Evolutionary conservation across 2,888 invertebrate genomes (phyloP), one percentile per base, ranked within the genome.

Genomic region (Lochmaea capreae): DNA sequence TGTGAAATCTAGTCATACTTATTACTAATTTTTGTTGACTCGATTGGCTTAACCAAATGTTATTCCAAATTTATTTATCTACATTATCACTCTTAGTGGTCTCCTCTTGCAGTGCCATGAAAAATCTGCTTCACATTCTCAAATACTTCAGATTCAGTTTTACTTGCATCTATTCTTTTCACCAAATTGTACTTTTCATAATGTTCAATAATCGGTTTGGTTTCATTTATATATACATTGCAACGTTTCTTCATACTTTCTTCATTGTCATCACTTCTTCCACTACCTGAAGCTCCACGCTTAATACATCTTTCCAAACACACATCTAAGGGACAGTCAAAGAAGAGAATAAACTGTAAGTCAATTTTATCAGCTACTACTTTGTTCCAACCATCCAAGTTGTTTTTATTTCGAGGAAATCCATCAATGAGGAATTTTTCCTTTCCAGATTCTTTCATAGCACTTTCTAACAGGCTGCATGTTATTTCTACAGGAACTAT

Each of bases 401-500:
- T 99, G 86, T 99, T 94, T 86, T 97, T 92, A 87, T 99, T 99
- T 33, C 99, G 91, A 14, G 99, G 99, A 86, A 99, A 99, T 2
- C 99, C 99, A 87, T 99, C 99, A 81, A 99, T 94, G 9, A 99
- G 90, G 87, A 99, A 99, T 72, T 93, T 93, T 63, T 90, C 87
- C 65, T 91, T 90, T 0, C 90, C 91, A 0, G 92, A 92, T 52
- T 89, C 88, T 83, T 91, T 87, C 90, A 93, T 93, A 22, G 96
- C 97, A 82, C 93, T 92, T 85, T 97, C 95, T 46, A 99, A 88
- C n/a, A 99, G 90, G 67, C 94, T 93, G 86, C 99, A 99, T 14
- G 99, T 99, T 79, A 99, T 97, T 88, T 97, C 97, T 0, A 99
- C 99, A 1, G 99, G 99, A 3, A 99, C 99, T 43, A 84, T 84